Evolutionary conservation across 2,888 invertebrate genomes (phyloP).

Genomic region (Ceriagrion tenellum): DNA sequence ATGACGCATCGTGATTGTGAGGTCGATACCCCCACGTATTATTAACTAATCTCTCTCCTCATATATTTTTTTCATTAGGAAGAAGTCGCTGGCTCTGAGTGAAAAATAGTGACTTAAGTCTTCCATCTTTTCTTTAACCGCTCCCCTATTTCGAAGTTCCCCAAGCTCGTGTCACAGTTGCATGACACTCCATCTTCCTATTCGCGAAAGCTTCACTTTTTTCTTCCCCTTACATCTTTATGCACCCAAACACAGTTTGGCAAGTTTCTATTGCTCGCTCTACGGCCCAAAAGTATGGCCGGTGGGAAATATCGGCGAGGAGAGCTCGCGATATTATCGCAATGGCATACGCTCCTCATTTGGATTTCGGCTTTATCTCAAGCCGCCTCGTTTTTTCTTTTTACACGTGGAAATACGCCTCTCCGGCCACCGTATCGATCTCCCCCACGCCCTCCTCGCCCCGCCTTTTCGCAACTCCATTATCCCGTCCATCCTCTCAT

Average conservation of each 20-base stretch:
- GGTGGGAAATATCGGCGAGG: not conserved
- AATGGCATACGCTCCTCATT: not conserved
- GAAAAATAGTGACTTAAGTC: too few species aligned
- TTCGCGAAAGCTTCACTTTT: not conserved
- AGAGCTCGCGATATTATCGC: not conserved
- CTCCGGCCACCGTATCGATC: not conserved
- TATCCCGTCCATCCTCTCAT: conserved; percentile 18
- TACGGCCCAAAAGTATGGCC: not conserved
- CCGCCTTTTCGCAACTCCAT: not conserved
- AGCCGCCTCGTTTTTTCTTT: not conserved
- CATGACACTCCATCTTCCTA: not conserved
- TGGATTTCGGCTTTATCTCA: not conserved
- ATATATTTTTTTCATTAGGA: too few species aligned
- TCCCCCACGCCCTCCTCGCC: not conserved
- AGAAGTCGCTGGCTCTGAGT: too few species aligned
- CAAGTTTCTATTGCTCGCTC: not conserved
- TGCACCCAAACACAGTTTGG: not conserved
- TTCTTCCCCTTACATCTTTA: not conserved
- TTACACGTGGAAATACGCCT: not conserved
- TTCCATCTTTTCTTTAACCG: too few species aligned
- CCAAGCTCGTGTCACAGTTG: too few species aligned
- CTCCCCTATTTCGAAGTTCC: too few species aligned
- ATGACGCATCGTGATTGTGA: not conserved
- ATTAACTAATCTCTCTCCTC: not conserved
- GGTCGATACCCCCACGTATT: not conserved